Percentiles rank a stretch among this genome's conserved stretches.
Evolutionary conservation across 2,113 vertebrate genomes (phyloP).

Genomic region (Lipotes vexillifer): DNA sequence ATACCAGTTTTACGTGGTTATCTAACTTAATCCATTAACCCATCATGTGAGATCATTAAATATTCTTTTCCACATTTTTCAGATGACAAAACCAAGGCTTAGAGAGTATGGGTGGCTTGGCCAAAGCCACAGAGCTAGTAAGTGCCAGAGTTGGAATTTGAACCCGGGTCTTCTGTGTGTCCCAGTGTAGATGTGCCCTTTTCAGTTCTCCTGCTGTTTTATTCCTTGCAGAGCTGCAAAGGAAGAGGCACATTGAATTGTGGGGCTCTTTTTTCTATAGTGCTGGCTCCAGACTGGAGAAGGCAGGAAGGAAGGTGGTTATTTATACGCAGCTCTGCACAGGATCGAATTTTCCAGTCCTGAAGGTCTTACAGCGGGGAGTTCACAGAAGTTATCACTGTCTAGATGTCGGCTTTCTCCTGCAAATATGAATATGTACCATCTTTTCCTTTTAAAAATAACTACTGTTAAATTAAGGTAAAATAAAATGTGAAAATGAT

Average conservation of each 20-base stretch:
- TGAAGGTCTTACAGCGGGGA: neutral
- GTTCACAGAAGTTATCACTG: neutral
- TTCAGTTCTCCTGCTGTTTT: neutral
- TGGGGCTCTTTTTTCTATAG: neutral
- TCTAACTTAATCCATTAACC: neutral
- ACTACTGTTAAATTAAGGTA: neutral
- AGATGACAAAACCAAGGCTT: neutral
- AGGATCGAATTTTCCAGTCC: conserved; percentile 50
- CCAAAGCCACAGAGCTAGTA: neutral
- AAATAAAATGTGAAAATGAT: neutral
- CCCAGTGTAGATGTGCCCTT: accelerated
- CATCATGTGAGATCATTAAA: neutral
- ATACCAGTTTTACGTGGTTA: neutral
- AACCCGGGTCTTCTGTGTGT: neutral
- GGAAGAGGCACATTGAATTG: neutral
- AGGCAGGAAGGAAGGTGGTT: conserved; percentile 50
- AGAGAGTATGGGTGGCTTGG: neutral
- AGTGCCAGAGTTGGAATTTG: neutral
- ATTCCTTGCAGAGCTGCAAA: accelerated
- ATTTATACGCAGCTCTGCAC: conserved; percentile 53
- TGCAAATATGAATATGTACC: neutral
- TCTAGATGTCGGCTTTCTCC: neutral
- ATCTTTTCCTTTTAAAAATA: neutral
- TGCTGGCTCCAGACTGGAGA: conserved; percentile 2
- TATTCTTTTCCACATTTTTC: neutral